phyloP scores from a whole-genome alignment of 2,797 vertebrate genomes.

The Onychomys arenicola region DNA sequence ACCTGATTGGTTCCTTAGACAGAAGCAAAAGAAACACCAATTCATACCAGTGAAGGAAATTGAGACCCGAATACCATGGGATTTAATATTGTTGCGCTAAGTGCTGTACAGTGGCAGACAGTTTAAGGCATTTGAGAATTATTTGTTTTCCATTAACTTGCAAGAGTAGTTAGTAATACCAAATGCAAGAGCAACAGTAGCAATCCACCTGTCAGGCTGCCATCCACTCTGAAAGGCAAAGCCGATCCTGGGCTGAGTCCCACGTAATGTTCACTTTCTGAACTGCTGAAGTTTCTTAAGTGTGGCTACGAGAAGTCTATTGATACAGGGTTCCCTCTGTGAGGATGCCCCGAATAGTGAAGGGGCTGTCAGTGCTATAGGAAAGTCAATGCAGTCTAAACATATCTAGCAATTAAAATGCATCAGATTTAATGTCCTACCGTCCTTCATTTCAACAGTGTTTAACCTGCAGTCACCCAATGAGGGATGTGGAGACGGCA shows the following conservation, averaged over 20 bases:
- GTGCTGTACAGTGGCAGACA: neutral
- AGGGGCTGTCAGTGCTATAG: conserved; percentile 25
- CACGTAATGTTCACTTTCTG: conserved; percentile 51
- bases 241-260: conserved; percentile 20
- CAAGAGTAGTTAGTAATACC: neutral
- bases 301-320: conserved; percentile 24
- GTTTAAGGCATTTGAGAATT: conserved; percentile 36
- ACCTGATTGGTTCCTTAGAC: conserved; percentile 42
- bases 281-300: conserved; percentile 46
- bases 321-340: neutral
- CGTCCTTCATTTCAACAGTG: conserved; percentile 25
- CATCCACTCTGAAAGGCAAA: conserved; percentile 7
- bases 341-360: conserved; percentile 26
- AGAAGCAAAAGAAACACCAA: conserved; percentile 44
- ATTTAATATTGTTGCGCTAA: conserved; percentile 36
- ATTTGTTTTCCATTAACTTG: conserved; percentile 58
- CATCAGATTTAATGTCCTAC: conserved; percentile 20
- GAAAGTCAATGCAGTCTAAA: conserved; percentile 47
- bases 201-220: neutral
- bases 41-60: conserved; percentile 43
- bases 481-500: neutral
- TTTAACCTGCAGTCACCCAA: conserved; percentile 50
- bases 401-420: conserved; percentile 52
- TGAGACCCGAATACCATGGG: conserved; percentile 23
- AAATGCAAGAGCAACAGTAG: neutral